phyloP scores from a whole-genome alignment of 2,113 vertebrate genomes.

The Bostrychus sinensis region DNA sequence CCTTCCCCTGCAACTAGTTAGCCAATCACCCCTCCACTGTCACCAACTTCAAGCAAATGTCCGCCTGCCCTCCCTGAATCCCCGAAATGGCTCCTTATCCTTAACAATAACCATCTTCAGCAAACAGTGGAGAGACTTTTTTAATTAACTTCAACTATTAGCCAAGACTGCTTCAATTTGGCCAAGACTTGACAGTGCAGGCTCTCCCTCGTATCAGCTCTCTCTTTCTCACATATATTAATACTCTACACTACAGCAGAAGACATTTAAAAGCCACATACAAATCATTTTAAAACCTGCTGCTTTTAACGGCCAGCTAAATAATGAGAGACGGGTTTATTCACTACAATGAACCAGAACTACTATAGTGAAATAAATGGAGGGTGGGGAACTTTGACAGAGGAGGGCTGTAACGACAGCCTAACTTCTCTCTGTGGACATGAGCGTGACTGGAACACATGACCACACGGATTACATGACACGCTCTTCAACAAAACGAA shows the following conservation, averaged over 20 bases:
- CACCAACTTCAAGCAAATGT: conserved; percentile 40
- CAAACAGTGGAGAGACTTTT: conserved; percentile 43
- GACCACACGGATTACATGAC: conserved; percentile 56
- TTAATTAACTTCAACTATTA: conserved; percentile 32
- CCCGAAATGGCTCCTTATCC: conserved; percentile 41
- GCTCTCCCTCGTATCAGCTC: conserved; percentile 48
- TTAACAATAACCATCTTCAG: conserved; percentile 37
- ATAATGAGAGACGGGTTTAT: conserved; percentile 46
- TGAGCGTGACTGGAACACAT: conserved; percentile 61
- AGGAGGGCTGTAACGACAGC: conserved; percentile 53
- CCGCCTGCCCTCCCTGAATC: conserved; percentile 35
- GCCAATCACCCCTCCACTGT: conserved; percentile 35
- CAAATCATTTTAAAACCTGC: conserved; percentile 35
- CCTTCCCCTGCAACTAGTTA: conserved; percentile 47
- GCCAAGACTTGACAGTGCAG: conserved; percentile 53
- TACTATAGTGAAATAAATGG: conserved; percentile 12
- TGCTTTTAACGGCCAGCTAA: conserved; percentile 27
- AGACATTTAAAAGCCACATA: conserved; percentile 45
- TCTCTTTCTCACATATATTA: conserved; percentile 48
- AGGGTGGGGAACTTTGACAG: conserved; percentile 43
- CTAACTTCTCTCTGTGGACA: conserved; percentile 45
- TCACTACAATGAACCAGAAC: conserved; percentile 31
- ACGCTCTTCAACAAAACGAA: conserved; percentile 48
- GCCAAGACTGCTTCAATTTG: conserved; percentile 57
- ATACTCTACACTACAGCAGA: conserved; percentile 54